A percentile compares a stretch with the other conserved stretches of the same genome.
Conservation (phyloP, 2,113 vertebrate species). For the Hyaena hyaena region DNA sequence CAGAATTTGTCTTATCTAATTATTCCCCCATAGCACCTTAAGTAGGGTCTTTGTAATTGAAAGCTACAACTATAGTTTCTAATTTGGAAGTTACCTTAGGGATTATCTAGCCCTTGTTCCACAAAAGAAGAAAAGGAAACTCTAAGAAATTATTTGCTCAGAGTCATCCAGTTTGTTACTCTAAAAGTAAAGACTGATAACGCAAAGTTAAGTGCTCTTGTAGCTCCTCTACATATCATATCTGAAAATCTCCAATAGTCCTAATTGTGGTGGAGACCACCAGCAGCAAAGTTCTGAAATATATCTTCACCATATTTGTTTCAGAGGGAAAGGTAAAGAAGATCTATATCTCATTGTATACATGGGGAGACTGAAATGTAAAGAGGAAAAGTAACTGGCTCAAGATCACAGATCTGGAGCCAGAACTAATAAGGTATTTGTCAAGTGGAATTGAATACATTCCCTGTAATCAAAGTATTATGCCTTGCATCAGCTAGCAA, state of each 20-base stretch:
- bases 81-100: not conserved
- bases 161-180: not conserved
- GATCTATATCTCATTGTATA: not conserved
- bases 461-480: not conserved
- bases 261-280: not conserved
- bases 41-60: not conserved
- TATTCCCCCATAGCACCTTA: not conserved
- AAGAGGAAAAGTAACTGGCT: not conserved
- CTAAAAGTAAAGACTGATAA: not conserved
- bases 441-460: conserved; percentile 17
- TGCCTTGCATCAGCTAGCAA: not conserved
- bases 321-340: not conserved
- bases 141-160: not conserved
- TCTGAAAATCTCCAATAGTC: not conserved
- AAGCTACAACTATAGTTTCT: not conserved
- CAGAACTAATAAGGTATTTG: conserved; percentile 38
- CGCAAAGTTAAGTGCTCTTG: conserved; percentile 1
- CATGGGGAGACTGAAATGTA: not conserved
- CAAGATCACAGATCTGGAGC: not conserved
- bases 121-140: not conserved
- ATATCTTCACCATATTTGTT: not conserved
- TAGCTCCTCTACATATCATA: not conserved
- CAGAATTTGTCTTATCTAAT: not conserved
- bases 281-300: not conserved
- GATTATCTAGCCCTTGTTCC: not conserved